Conservation (phyloP, 2,113 vertebrate genomes). For the Thalassoma bifasciatum region DNA sequence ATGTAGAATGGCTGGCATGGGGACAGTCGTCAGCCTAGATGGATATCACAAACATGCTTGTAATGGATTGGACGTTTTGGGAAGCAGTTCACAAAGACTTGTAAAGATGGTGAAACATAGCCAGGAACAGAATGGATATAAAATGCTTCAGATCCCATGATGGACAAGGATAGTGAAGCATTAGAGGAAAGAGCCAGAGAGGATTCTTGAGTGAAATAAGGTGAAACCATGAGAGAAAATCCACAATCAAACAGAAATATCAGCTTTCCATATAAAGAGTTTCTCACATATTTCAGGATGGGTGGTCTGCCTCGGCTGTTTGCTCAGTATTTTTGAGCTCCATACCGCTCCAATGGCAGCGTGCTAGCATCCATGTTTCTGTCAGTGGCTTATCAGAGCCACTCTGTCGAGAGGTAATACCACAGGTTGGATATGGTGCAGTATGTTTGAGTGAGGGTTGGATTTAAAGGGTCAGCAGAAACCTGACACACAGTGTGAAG, state of each 20-base stretch:
- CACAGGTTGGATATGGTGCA: constrained; percentile 45
- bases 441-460: constrained; percentile 39
- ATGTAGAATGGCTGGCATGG: constrained; percentile 80
- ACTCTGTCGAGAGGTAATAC: constrained; percentile 55
- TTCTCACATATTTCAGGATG: constrained; percentile 42
- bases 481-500: constrained; percentile 52
- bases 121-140: constrained; percentile 69
- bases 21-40: constrained; percentile 77
- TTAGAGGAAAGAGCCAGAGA: constrained; percentile 49
- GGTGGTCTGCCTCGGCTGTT: constrained; percentile 59
- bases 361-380: constrained; percentile 49
- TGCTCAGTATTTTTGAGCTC: constrained; percentile 36
- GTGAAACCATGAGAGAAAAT: constrained; percentile 39
- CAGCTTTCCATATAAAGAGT: constrained; percentile 17
- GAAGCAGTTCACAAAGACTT: constrained; percentile 74
- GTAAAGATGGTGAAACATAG: constrained; percentile 66
- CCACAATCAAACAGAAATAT: constrained; percentile 55
- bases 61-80: constrained; percentile 82
- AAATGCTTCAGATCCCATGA: constrained; percentile 73
- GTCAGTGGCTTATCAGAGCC: constrained; percentile 58
- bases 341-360: constrained; percentile 41
- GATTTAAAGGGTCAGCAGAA: constrained; percentile 54
- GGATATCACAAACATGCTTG: constrained; percentile 83
- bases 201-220: constrained; percentile 39
- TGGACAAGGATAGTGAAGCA: constrained; percentile 59